Base-by-base conservation (phyloP, 2,113 vertebrate genomes). In the Mesoclemmys tuberculata region DNA sequence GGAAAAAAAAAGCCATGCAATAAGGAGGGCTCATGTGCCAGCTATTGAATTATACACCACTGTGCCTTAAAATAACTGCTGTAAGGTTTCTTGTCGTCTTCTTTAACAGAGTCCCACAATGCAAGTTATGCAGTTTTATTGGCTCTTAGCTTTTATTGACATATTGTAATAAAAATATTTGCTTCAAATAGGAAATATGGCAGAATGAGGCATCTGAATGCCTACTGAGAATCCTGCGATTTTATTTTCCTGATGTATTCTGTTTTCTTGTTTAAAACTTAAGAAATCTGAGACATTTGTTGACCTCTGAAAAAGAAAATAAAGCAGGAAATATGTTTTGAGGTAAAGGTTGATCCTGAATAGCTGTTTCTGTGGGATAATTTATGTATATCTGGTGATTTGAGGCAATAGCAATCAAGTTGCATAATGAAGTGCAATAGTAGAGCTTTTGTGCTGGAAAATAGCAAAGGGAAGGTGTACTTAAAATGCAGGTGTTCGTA, bases 91-190 rank as follows among this genome's bases (percentile, higher is more conserved):
- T 29, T 87, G 46, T 80, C 75, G 84, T 96, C 93, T 81, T 80
- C 83, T 96, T 96, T 93, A 95, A 96, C 77, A 52, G 44, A 24
- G 10, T 82, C 85, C 71, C 38, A 52, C 91, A 82, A 94, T 84
- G 84, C 38, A 85, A 93, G 61, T 82, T 95, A 31, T 80, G 81
- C 49, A 85, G 77, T 88, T 98, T 97, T 97, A 97, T 94, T 90
- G 83, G 95, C 38, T 79, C 61, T 79, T 92, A 81, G 93, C 75
- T 96, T 97, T 96, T 94, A 95, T 92, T 95, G 95, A 95, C 89
- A n/a, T 71, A 24, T 58, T 24, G 80, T 0, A 35, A 82, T 94
- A 97, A 97, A 97, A 96, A 90, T 87, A 80, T 44, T 94, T 95
- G 41, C 84, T 93, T 91, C 88, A 95, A 96, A 95, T 89, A 84